Evolutionary conservation across 2,113 vertebrate genomes (phyloP).

Genomic region (Burhinus oedicnemus): DNA sequence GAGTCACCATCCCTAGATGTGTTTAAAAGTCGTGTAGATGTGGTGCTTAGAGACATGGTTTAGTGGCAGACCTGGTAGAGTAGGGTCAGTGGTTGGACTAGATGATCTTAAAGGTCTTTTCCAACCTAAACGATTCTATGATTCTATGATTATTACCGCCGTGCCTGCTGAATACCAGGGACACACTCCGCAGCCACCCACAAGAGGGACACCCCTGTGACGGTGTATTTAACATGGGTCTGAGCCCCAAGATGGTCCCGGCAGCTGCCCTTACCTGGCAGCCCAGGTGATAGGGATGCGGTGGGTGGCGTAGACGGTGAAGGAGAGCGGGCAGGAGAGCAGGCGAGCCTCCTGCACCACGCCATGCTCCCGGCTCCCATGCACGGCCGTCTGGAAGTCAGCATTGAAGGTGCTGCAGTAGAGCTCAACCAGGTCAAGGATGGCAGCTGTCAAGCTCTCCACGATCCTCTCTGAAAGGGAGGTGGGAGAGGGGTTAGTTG

Average conservation of each 20-base stretch:
- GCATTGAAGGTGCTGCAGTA: constrained; percentile 96
- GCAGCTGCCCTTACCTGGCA: constrained; percentile 79
- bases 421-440: constrained; percentile 92
- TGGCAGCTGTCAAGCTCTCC: constrained; percentile 89
- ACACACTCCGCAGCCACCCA: rapidly evolving
- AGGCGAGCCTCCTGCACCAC: constrained; percentile 85
- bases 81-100: too few species aligned
- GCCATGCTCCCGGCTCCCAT: constrained; percentile 69
- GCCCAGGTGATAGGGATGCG: constrained; percentile 95
- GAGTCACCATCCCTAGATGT: too few species aligned
- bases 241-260: background rate
- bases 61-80: too few species aligned
- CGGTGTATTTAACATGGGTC: rapidly evolving
- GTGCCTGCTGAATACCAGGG: too few species aligned
- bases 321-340: constrained; percentile 83
- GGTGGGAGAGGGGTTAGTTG: background rate
- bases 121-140: too few species aligned
- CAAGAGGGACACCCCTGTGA: background rate
- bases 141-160: too few species aligned
- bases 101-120: too few species aligned
- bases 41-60: too few species aligned
- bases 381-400: constrained; percentile 86
- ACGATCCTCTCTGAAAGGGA: constrained; percentile 83
- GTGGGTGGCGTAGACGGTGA: constrained; percentile 90
- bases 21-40: too few species aligned